phyloP scores from a whole-genome alignment of 2,888 invertebrate genomes.

The Hirtodrosophila histrioides region DNA sequence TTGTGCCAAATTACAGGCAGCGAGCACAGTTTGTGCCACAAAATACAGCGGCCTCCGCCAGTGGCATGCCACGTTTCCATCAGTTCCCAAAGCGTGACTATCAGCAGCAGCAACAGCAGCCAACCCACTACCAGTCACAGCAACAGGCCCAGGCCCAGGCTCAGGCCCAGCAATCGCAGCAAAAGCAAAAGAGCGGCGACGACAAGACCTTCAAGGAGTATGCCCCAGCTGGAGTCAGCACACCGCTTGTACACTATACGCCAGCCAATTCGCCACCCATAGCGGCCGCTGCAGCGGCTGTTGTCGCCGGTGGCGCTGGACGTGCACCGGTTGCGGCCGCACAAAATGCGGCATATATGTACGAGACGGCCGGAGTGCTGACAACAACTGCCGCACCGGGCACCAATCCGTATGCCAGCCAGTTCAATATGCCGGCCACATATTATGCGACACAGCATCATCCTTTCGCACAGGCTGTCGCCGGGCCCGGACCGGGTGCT shows the following conservation, averaged over 20 bases:
- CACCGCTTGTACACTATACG: constrained; percentile 74
- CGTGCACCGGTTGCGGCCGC: constrained; percentile 59
- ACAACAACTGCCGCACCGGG: constrained; percentile 82
- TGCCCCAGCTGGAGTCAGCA: constrained; percentile 70
- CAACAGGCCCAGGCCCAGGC: constrained; percentile 66
- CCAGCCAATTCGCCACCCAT: constrained; percentile 83
- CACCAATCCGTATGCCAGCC: constrained; percentile 83
- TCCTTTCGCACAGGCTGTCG: constrained; percentile 67
- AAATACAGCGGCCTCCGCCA: constrained; percentile 60
- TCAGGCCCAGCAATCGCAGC: constrained; percentile 57
- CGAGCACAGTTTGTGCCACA: constrained; percentile 81
- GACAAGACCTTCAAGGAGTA: constrained; percentile 74
- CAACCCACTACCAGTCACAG: constrained; percentile 48
- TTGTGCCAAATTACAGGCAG: constrained; percentile 76
- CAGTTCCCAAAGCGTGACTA: constrained; percentile 83
- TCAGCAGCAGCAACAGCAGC: constrained; percentile 73
- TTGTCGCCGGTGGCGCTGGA: constrained; percentile 53
- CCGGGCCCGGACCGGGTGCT: constrained; percentile 68
- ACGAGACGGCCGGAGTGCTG: constrained; percentile 82
- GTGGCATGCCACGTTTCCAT: constrained; percentile 79
- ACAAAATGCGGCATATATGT: constrained; percentile 80
- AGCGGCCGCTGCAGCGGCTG: constrained; percentile 68
- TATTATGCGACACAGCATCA: constrained; percentile 81
- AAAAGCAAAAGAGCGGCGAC: constrained; percentile 59
- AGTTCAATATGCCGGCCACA: constrained; percentile 81